Evolutionary conservation across 1,140 invertebrate species (phyloP), one percentile per base, ranked within the genome.

Genomic region (Drosophila mayri): DNA sequence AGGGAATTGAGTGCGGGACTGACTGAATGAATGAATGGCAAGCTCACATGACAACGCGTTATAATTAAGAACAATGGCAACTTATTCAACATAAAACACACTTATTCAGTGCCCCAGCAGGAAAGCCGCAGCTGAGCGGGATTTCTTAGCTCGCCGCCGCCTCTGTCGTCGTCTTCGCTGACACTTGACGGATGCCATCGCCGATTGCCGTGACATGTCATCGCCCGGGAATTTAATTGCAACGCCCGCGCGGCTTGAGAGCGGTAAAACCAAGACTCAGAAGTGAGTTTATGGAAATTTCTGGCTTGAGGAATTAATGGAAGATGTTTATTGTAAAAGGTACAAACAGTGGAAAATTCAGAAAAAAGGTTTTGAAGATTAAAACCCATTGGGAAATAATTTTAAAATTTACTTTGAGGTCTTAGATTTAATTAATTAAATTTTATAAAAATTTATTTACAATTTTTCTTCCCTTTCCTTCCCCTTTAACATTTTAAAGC

Each of bases 31-130:
- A 88, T 87, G 84, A 87, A 87, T 88, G 80, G 80, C 79, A 80
- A 87, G 83, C 83, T 87, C 83, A 87, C 84, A 87, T 87, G 84
- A 87, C 83, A 87, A 87, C 83, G 84, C 84, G 81, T 88, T 88
- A 88, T 87, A 87, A 87, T 88, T 87, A 87, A 88, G 83, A 87
- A 87, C 83, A 87, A 87, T 87, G 83, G 72, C 80, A 66, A 87
- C 59, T 80, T 87, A 87, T 88, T 87, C 83, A 87, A 82, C 61
- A 66, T 72, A 73, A 58, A 65, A 38, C 40, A 43, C 43, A n/a
- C 52, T 54, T 54, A 54, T 54, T 54, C 47, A 28, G 46, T 35
- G 41, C 44, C 46, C 14, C 4, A 41, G 40, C 25, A 20, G 32
- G 79, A 75, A 41, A 37, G 61, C 32, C 35, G 22, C 52, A 43